Evolutionary conservation across 2,888 invertebrate species (phyloP).

Genomic region (Ypsolopha sequella): DNA sequence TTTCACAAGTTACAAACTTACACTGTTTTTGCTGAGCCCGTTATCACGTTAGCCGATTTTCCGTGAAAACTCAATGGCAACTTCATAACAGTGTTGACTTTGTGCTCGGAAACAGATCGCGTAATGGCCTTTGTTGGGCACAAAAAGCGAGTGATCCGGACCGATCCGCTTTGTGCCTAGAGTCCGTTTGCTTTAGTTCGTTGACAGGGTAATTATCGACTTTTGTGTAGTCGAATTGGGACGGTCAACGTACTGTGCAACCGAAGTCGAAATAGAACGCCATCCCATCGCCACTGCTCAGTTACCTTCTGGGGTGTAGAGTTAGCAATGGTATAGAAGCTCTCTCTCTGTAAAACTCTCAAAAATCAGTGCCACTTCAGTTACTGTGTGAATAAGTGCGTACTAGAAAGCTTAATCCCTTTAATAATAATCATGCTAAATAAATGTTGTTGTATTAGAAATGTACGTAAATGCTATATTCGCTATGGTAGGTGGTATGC

Average conservation of each 20-base stretch:
- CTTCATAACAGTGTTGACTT: constrained; percentile 65
- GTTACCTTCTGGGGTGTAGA: no score
- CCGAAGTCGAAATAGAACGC: constrained; percentile 6
- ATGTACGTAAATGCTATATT: no score
- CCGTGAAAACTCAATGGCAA: constrained; percentile 54
- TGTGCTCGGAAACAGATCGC: constrained; percentile 51
- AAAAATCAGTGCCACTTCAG: no score
- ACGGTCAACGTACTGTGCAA: constrained; percentile 35
- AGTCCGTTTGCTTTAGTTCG: constrained; percentile 39
- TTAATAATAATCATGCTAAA: no score
- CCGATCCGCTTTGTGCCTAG: constrained; percentile 3
- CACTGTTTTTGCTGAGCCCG: no score
- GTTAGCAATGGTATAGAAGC: no score
- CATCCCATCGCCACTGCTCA: not conserved
- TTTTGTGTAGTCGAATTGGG: constrained; percentile 38
- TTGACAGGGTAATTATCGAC: constrained; percentile 62
- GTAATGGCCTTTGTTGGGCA: constrained; percentile 60
- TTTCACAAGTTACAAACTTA: no score
- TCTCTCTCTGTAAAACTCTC: no score
- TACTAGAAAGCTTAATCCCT: no score
- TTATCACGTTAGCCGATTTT: constrained; percentile 25
- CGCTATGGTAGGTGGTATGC: no score
- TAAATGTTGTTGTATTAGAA: no score
- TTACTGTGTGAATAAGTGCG: no score
- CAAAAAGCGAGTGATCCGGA: constrained; percentile 63